Evolutionary conservation across 1,140 invertebrate genomes (phyloP).

Genomic region (Euglossa dilemma): DNA sequence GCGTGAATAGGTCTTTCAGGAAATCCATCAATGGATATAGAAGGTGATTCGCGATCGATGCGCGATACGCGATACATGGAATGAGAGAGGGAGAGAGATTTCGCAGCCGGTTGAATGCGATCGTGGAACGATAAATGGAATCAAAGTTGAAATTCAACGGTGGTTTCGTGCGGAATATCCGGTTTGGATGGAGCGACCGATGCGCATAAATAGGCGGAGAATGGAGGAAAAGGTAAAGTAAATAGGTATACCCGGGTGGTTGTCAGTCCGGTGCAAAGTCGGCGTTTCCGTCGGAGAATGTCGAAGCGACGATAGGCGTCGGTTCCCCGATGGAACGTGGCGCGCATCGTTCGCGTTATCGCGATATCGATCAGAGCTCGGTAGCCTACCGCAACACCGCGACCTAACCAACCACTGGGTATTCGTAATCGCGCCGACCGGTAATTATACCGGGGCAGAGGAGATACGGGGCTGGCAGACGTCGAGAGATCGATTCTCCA

Average conservation of each 20-base stretch:
- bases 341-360: neutral
- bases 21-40: constrained; percentile 11
- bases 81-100: constrained; percentile 1
- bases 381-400: constrained; percentile 24
- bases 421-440: constrained; percentile 34
- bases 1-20: constrained; percentile 17
- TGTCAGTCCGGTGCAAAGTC: too few species aligned
- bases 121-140: constrained; percentile 29
- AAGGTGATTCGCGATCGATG: constrained; percentile 1
- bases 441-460: constrained; percentile 18
- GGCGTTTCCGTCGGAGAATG: neutral
- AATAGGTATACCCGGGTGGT: too few species aligned
- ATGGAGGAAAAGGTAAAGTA: too few species aligned
- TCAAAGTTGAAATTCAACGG: neutral
- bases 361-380: constrained; percentile 17
- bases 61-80: neutral
- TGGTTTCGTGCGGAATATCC: constrained; percentile 14
- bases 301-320: neutral
- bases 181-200: constrained; percentile 18
- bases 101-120: constrained; percentile 3
- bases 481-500: too few species aligned
- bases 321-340: neutral
- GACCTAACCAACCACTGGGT: constrained; percentile 41
- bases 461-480: neutral
- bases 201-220: neutral